Base-by-base conservation (phyloP, 1,140 invertebrate genomes). In the Cydia fagiglandana region DNA sequence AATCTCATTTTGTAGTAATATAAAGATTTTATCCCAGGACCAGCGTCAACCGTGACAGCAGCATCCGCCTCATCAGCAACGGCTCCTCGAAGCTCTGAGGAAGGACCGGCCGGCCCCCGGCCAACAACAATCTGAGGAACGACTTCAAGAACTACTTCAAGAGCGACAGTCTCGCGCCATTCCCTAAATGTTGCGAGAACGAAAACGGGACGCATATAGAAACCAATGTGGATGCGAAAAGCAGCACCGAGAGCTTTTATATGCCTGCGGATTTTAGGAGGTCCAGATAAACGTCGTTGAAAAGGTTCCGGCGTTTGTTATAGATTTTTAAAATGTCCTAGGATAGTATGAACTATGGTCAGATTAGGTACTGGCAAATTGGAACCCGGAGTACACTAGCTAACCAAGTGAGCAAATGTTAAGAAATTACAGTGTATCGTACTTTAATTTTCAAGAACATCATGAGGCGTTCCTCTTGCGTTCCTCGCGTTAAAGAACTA, bases 41-140 rank as follows among this genome's bases (percentile, higher is more conserved):
- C 1, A 91, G 88, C 75, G 86, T 91, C 1, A 88, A 86, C 6
- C 85, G 89, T 0, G 90, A 91, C 53, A 91, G 88, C 81, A 91
- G 91, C 86, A 87, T 91, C 73, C 84, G 89, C 0, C 85, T 93
- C 20, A 74, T 89, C 2, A 89, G 89, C 83, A 91, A 91, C 73
- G 89, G 88, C 2, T 85, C 88, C 0, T 88, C 88, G 68, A 91
- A 90, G 53, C 87, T 91, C 84, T 92, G 88, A 91, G 87, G 82
- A 56, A 64, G 73, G 56, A 75, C 78, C 83, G 82, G 88, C 85
- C 64, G 88, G 86, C 34, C 13, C 13, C 66, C 66, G 66, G 66
- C 66, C 78, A 88, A 90, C 80, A 87, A 88, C 66, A 83, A 80
- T 17, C 86, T 88, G 45, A 73, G 85, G 20, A 85, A 80, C 73